Evolutionary conservation across 2,888 invertebrate genomes (phyloP).

Genomic region (Idaea straminata): DNA sequence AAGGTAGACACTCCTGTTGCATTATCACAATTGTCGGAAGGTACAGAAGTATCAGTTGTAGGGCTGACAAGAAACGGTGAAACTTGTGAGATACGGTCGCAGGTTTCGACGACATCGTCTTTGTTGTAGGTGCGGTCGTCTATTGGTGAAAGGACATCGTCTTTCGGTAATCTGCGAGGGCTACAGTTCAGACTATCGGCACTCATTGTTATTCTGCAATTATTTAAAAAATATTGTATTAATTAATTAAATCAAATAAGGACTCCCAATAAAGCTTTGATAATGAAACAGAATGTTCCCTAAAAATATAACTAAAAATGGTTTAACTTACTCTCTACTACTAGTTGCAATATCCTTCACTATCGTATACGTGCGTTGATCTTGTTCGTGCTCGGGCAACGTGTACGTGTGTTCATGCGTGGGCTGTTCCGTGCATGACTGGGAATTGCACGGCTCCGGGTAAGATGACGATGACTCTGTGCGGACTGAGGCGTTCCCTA

Average conservation of each 20-base stretch:
- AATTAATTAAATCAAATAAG: no score
- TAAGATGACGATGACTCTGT: constrained; percentile 72
- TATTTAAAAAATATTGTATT: not conserved
- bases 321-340: constrained; percentile 60
- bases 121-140: constrained; percentile 63
- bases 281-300: no score
- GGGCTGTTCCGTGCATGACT: constrained; percentile 52
- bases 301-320: not conserved
- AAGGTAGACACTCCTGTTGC: constrained; percentile 68
- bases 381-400: constrained; percentile 39
- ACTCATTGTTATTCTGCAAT: constrained; percentile 70
- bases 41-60: constrained; percentile 61
- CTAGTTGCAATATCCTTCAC: constrained; percentile 49
- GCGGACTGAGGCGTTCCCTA: constrained; percentile 62
- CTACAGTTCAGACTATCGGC: constrained; percentile 73
- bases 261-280: no score
- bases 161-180: constrained; percentile 45
- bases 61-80: constrained; percentile 71
- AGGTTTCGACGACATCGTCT: constrained; percentile 55
- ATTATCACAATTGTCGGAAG: constrained; percentile 56
- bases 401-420: constrained; percentile 55
- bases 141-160: constrained; percentile 45
- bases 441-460: constrained; percentile 72
- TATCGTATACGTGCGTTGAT: constrained; percentile 51
- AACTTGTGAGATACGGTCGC: constrained; percentile 66